Evolutionary conservation across 2,888 invertebrate genomes (phyloP).

Genomic region (Acrocera orbiculus): DNA sequence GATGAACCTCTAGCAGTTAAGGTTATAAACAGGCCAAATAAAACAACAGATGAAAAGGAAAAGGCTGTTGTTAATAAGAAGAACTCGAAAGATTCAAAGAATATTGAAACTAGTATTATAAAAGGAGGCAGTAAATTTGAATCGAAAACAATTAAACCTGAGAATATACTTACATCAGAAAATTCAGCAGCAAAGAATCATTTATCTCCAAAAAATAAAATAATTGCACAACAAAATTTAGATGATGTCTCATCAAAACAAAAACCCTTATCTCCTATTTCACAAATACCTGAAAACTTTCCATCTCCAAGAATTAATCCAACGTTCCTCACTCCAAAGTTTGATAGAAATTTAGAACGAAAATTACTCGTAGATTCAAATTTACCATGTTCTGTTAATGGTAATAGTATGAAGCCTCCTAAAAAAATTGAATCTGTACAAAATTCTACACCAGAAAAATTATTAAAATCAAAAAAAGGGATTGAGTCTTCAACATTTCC

Average conservation of each 20-base stretch:
- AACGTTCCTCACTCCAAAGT: constrained; percentile 29
- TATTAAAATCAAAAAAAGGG: not conserved
- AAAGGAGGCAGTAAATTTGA: too few species aligned
- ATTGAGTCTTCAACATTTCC: constrained; percentile 7
- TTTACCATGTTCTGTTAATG: too few species aligned
- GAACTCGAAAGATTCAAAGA: constrained; percentile 1
- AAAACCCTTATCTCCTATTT: constrained; percentile 10
- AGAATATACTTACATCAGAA: not conserved
- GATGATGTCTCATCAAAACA: constrained; percentile 5
- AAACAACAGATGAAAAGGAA: constrained; percentile 17
- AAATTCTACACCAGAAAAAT: not conserved
- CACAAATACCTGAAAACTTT: constrained; percentile 23
- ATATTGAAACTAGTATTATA: not conserved
- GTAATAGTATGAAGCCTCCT: constrained; percentile 14
- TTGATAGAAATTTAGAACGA: constrained; percentile 22
- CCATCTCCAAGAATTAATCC: constrained; percentile 31
- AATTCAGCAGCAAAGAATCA: not conserved
- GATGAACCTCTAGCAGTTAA: constrained; percentile 45
- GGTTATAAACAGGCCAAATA: constrained; percentile 26
- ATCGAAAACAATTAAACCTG: too few species aligned
- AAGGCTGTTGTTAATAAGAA: not conserved
- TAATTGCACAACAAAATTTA: constrained; percentile 9
- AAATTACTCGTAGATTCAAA: too few species aligned
- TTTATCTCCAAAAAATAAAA: not conserved
- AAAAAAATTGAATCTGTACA: constrained; percentile 11